A percentile compares a stretch with the other conserved stretches of the same genome.
Evolutionary conservation across 2,888 invertebrate genomes (phyloP).

Genomic region (Periphyllus acericola): DNA sequence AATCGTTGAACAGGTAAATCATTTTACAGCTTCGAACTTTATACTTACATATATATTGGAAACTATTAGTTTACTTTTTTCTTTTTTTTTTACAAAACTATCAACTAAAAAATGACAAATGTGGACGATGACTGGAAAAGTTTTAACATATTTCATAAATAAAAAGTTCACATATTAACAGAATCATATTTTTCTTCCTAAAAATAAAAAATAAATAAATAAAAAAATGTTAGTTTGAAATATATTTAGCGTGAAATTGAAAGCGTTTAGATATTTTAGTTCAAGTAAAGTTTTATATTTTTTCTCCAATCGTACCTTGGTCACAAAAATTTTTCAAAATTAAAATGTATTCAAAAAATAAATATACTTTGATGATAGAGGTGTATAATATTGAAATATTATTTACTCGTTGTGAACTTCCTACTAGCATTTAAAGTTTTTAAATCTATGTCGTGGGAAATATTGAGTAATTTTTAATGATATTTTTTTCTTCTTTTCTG

Average conservation of each 20-base stretch:
- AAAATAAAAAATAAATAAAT: neutral
- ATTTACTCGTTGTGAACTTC: no score
- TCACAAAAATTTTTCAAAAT: no score
- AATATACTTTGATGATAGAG: no score
- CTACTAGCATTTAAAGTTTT: no score
- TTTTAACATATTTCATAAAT: slow-evolving; percentile 31
- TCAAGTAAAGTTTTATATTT: neutral
- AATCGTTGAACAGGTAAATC: slow-evolving; percentile 12
- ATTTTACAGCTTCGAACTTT: slow-evolving; percentile 33
- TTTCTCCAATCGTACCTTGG: no score
- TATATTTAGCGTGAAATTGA: slow-evolving; percentile 15
- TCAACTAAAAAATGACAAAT: slow-evolving; percentile 34
- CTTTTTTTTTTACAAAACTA: slow-evolving; percentile 1
- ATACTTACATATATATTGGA: neutral
- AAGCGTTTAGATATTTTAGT: neutral
- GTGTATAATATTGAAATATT: no score
- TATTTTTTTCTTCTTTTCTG: no score
- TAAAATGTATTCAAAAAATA: no score
- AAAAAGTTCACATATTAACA: slow-evolving; percentile 36
- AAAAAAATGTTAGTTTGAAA: slow-evolving; percentile 14
- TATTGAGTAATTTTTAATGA: no score
- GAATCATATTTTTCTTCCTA: slow-evolving; percentile 15
- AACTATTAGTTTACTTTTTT: slow-evolving; percentile 35
- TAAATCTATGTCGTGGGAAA: no score
- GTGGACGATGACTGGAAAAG: slow-evolving; percentile 20